A percentile compares a stretch with the other conserved stretches of the same genome.
Evolutionary conservation across 2,888 invertebrate genomes (phyloP).

Genomic region (Saturnia pavonia): DNA sequence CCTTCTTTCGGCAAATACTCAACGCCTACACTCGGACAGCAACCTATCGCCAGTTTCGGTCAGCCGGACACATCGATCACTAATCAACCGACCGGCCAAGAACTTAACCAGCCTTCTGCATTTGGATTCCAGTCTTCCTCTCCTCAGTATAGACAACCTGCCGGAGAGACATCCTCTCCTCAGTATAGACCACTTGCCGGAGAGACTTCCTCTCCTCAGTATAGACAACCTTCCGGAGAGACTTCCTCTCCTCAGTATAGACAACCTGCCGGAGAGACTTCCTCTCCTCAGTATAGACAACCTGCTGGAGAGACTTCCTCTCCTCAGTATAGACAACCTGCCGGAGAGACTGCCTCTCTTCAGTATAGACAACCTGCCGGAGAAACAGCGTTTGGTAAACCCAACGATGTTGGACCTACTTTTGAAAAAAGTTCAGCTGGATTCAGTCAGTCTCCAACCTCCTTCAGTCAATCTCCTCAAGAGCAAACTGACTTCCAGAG

Average conservation of each 20-base stretch:
- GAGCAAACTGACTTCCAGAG: slow-evolving; percentile 33
- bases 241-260: no score
- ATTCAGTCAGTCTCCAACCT: slow-evolving; percentile 19
- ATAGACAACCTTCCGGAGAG: no score
- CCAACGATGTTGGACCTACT: background rate
- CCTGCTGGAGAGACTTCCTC: slow-evolving; percentile 32
- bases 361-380: slow-evolving; percentile 36
- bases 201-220: no score
- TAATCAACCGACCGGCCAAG: slow-evolving; percentile 22
- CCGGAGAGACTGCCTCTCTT: slow-evolving; percentile 31
- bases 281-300: slow-evolving; percentile 37
- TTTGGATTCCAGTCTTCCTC: slow-evolving; percentile 27
- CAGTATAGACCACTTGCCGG: no score
- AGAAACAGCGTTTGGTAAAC: slow-evolving; percentile 19
- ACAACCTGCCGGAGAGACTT: slow-evolving; percentile 27
- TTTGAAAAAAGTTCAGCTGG: slow-evolving; percentile 32
- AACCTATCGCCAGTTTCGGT: slow-evolving; percentile 27
- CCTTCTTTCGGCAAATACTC: slow-evolving; percentile 26
- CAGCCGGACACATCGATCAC: slow-evolving; percentile 24
- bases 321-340: slow-evolving; percentile 37
- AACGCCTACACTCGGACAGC: slow-evolving; percentile 23
- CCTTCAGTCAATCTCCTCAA: slow-evolving; percentile 34
- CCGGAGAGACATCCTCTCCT: slow-evolving; percentile 24
- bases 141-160: slow-evolving; percentile 36
- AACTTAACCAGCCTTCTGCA: slow-evolving; percentile 24